Conservation (phyloP, 2,888 invertebrate species). For the Caenorhabditis becei region DNA sequence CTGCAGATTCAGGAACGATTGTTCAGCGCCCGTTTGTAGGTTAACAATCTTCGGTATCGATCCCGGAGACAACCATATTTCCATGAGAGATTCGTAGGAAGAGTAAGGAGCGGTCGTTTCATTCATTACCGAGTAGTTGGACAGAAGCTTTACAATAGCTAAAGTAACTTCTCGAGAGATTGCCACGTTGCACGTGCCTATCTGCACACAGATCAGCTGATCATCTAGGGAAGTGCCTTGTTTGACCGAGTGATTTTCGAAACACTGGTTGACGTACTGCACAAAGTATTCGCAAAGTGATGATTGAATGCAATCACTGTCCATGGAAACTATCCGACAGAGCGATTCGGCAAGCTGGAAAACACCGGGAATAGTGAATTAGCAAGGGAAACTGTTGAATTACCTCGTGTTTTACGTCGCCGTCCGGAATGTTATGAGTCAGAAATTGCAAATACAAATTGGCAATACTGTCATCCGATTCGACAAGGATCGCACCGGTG, state of each 20-base stretch:
- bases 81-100: slow-evolving; percentile 26
- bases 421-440: slow-evolving; percentile 23
- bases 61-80: slow-evolving; percentile 45
- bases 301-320: slow-evolving; percentile 21
- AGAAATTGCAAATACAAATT: slow-evolving; percentile 52
- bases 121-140: slow-evolving; percentile 18
- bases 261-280: slow-evolving; percentile 45
- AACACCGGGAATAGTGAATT: background rate
- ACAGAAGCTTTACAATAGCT: slow-evolving; percentile 26
- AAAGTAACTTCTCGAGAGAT: slow-evolving; percentile 31
- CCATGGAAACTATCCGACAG: slow-evolving; percentile 13
- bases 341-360: slow-evolving; percentile 38
- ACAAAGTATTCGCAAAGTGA: slow-evolving; percentile 53
- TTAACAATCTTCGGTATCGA: slow-evolving; percentile 33
- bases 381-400: too few species aligned
- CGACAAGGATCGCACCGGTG: slow-evolving; percentile 34
- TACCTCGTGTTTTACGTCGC: slow-evolving; percentile 14
- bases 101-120: too few species aligned
- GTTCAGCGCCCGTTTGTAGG: slow-evolving; percentile 1
- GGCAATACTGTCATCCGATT: slow-evolving; percentile 23
- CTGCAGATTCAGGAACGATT: slow-evolving; percentile 33
- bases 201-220: slow-evolving; percentile 17
- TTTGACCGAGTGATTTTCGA: slow-evolving; percentile 23
- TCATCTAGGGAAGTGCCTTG: background rate
- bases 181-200: slow-evolving; percentile 14